phyloP scores from a whole-genome alignment of 2,113 vertebrate genomes.

The Thinocorus orbignyianus region DNA sequence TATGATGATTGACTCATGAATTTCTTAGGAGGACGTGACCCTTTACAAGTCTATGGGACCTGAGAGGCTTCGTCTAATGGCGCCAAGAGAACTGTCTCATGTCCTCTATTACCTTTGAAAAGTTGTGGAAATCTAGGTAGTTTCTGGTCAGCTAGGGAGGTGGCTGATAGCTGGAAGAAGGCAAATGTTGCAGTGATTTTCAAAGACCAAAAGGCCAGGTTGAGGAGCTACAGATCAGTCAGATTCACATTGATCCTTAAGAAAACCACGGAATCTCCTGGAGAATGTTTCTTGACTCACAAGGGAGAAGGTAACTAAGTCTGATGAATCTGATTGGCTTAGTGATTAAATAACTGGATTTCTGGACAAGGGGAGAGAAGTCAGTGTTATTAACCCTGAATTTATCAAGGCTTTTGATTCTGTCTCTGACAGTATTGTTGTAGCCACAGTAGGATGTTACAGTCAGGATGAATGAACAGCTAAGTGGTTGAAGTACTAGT shows the following conservation, averaged over 20 bases:
- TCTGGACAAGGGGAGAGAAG: not conserved
- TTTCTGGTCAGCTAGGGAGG: not conserved
- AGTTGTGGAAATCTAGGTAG: not conserved
- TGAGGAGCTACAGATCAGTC: not conserved
- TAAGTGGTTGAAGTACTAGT: not conserved
- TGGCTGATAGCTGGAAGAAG: not conserved
- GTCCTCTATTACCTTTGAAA: not conserved
- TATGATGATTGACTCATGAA: not conserved
- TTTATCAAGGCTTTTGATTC: not conserved
- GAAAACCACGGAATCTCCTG: not conserved
- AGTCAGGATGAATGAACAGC: not conserved
- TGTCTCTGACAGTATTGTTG: not conserved
- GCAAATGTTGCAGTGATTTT: not conserved
- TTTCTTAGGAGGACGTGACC: not conserved
- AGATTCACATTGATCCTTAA: not conserved
- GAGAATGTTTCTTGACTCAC: not conserved
- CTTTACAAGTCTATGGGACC: not conserved
- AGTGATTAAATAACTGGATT: not conserved
- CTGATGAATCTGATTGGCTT: not conserved
- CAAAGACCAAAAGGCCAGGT: not conserved
- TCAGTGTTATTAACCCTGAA: not conserved
- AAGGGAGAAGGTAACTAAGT: not conserved
- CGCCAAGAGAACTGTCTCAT: not conserved
- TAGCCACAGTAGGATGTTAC: not conserved
- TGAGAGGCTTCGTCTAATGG: not conserved